A percentile compares a stretch with the other conserved stretches of the same genome.
phyloP scores from a whole-genome alignment of 1,140 invertebrate species.

The Uloborus diversus region DNA sequence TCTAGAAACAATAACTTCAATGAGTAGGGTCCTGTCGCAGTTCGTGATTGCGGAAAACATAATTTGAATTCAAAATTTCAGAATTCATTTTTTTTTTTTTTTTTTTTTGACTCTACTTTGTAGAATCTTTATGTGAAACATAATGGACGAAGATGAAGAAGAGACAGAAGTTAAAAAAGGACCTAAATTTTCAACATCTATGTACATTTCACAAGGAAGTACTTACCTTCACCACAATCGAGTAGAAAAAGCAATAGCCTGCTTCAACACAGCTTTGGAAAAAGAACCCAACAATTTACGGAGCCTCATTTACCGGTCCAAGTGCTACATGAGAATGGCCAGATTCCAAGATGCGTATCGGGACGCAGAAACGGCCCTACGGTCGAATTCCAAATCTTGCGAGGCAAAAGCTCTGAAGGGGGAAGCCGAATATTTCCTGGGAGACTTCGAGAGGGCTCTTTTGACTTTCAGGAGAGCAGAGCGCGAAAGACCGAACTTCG shows the following conservation, averaged over 20 bases:
- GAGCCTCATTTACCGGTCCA: neutral
- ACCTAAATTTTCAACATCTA: conserved; percentile 4
- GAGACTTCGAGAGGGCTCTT: conserved; percentile 1
- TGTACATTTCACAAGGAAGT: conserved; percentile 27
- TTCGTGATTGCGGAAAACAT: no score
- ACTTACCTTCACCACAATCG: neutral
- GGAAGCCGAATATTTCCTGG: neutral
- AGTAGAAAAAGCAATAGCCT: conserved; percentile 1
- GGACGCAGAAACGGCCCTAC: neutral
- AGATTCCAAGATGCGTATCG: neutral
- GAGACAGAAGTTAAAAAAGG: neutral
- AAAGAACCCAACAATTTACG: neutral
- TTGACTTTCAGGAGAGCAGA: neutral
- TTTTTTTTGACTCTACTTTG: no score
- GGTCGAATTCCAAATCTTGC: neutral
- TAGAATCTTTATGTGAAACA: no score
- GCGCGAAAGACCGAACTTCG: neutral
- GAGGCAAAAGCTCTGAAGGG: neutral
- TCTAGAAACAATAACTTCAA: no score
- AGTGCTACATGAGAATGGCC: neutral
- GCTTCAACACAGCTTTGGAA: neutral
- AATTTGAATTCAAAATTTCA: no score
- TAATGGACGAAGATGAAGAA: conserved; percentile 21
- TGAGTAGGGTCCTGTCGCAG: no score
- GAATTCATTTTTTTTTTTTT: no score